Evolutionary conservation across 2,113 vertebrate genomes (phyloP).

Genomic region (Rhabdornis inornatus): DNA sequence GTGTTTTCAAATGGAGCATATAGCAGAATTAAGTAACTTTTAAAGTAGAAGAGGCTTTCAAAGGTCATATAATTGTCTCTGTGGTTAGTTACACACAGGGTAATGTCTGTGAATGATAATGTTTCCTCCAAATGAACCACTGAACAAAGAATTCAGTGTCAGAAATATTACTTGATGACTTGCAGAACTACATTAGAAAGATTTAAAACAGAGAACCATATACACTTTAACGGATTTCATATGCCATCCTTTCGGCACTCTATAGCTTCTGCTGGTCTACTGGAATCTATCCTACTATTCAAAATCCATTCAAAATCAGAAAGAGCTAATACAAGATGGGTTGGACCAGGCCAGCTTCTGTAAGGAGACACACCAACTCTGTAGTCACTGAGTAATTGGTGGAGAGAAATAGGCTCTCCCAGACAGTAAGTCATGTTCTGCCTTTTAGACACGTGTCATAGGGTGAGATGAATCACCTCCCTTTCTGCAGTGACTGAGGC

Average conservation of each 20-base stretch:
- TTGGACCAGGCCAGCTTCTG: neutral
- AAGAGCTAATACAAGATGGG: neutral
- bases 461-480: conserved; percentile 11
- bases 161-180: neutral
- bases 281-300: neutral
- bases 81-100: neutral
- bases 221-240: neutral
- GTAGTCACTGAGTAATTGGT: neutral
- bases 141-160: neutral
- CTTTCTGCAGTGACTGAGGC: neutral
- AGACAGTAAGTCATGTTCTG: neutral
- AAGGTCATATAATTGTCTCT: neutral
- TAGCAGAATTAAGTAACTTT: neutral
- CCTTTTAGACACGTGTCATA: neutral
- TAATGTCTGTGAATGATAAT: neutral
- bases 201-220: neutral
- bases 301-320: neutral
- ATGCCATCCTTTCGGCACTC: neutral
- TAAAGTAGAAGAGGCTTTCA: neutral
- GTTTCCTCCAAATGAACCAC: neutral
- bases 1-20: neutral
- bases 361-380: neutral
- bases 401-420: neutral
- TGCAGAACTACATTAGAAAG: neutral
- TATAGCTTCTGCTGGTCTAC: neutral